phyloP scores from a whole-genome alignment of 1,140 invertebrate species.

The Coenobita brevimanus region DNA sequence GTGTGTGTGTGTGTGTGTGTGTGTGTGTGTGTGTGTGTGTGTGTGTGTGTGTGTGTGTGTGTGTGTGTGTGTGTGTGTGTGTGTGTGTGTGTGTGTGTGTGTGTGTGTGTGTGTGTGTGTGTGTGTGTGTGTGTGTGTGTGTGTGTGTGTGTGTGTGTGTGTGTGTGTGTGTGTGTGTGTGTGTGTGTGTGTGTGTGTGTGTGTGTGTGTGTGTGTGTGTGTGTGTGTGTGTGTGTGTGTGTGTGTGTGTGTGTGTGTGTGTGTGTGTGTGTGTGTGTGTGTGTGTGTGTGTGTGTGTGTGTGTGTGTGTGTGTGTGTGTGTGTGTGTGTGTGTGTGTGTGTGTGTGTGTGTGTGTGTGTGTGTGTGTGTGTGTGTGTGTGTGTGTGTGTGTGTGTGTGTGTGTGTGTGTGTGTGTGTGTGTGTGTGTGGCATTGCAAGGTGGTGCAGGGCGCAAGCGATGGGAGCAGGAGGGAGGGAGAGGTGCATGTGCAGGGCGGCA shows the following conservation, averaged over 20 bases:
- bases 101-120: neutral
- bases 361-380: neutral
- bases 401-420: slow-evolving; percentile 22
- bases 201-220: slow-evolving; percentile 15
- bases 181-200: too few species aligned
- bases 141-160: too few species aligned
- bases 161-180: neutral
- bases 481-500: slow-evolving; percentile 62
- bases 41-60: too few species aligned
- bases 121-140: neutral
- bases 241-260: too few species aligned
- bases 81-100: neutral
- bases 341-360: too few species aligned
- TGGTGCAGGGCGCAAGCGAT: slow-evolving; percentile 5
- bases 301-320: neutral
- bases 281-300: neutral
- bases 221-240: too few species aligned
- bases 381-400: slow-evolving; percentile 3
- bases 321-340: neutral
- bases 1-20: too few species aligned
- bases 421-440: slow-evolving; percentile 31
- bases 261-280: too few species aligned
- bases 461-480: slow-evolving; percentile 12
- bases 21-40: too few species aligned
- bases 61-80: too few species aligned